Evolutionary conservation across 2,888 invertebrate genomes (phyloP), one percentile per base, ranked within the genome.

Genomic region (Tipula helvola): DNA sequence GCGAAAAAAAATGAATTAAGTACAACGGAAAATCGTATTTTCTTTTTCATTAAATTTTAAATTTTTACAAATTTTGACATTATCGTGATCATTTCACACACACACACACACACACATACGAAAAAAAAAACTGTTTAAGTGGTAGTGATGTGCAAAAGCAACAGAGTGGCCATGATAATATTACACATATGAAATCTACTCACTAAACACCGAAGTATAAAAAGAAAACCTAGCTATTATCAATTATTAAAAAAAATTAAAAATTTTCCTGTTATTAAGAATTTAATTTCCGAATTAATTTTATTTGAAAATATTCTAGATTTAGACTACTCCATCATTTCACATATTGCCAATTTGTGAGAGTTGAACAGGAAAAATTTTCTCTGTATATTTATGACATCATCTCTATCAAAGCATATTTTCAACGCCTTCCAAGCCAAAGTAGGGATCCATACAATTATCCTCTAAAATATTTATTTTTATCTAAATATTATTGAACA

Each of bases 141-240:
- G 16, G 52, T 71, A 12, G 71, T 71, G 71, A 71, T 71, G 71
- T 84, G 84, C 41, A 84, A 84, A 84, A 84, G 84, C 84, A 84
- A 84, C 84, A 84, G 84, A 84, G 84, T 71, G 71, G 84, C 84
- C 84, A 84, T 84, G 84, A 84, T 71, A 71, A 28, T 71, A 71
- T 28, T 12, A 71, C 71, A 71, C 71, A 71, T 71, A 71, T 71
- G 71, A 71, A 71, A 71, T 71, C 71, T 71, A 18, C 71, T 28
- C 28, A 71, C 71, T 71, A 71, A 71, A 71, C 10, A 71, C 28
- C 71, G 71, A 71, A 71, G 71, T 71, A 71, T 3, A 71, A 71
- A 28, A 71, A 71, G 71, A 71, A 71, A 71, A 71, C 28, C 28
- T 28, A 28, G 28, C 71, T 52, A 52, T 71, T 71, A 71, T 71